Percentiles rank a stretch among this genome's conserved stretches.
phyloP scores from a whole-genome alignment of 1,140 invertebrate genomes.

The Temnothorax longispinosus region DNA sequence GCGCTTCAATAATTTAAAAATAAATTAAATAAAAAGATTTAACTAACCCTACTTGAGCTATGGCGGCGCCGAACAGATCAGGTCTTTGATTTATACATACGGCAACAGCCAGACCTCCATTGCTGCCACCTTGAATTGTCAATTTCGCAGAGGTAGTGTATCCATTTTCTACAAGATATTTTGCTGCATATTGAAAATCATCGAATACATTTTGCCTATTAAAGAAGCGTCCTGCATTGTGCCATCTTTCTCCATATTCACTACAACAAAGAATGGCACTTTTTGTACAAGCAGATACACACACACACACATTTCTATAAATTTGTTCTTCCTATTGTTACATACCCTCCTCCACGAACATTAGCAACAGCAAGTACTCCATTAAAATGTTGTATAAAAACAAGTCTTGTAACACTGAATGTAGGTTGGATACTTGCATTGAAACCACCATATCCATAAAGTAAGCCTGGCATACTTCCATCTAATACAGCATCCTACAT shows the following conservation, averaged over 20 bases:
- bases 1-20: not conserved
- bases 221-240: constrained; percentile 94
- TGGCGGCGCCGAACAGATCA: constrained; percentile 96
- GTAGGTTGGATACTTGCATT: constrained; percentile 96
- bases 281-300: not conserved
- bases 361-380: constrained; percentile 97
- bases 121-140: constrained; percentile 97
- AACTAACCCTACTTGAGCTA: constrained; percentile 96
- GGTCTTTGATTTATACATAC: constrained; percentile 98
- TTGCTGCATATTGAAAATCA: constrained; percentile 97
- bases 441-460: constrained; percentile 99
- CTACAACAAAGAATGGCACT: constrained; percentile 84
- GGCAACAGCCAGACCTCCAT: constrained; percentile 97
- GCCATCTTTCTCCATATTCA: constrained; percentile 99
- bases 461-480: constrained; percentile 91
- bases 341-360: constrained; percentile 97
- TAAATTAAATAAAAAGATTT: not conserved
- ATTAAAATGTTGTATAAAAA: constrained; percentile 96
- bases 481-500: constrained; percentile 88
- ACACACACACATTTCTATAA: not conserved
- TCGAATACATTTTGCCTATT: constrained; percentile 99
- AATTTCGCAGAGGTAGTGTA: constrained; percentile 93
- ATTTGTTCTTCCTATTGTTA: not conserved
- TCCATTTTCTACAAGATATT: constrained; percentile 94
- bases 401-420: constrained; percentile 92